Evolutionary conservation across 2,113 vertebrate species (phyloP).

Genomic region (Cephalophus harveyi): DNA sequence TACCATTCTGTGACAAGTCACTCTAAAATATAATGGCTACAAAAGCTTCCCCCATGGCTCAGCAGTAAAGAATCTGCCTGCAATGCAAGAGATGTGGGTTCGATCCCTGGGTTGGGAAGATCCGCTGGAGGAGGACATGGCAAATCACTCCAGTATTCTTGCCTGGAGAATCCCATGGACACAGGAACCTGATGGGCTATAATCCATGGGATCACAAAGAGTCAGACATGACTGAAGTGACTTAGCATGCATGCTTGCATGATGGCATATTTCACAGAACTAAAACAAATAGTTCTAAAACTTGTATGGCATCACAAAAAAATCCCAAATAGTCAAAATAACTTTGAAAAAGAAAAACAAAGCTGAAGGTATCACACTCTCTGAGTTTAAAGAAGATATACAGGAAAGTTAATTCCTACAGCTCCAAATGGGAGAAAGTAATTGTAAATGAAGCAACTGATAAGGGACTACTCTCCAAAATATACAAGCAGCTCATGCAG

Average conservation of each 20-base stretch:
- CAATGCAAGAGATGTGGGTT: neutral
- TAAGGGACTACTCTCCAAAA: neutral
- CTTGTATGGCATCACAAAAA: neutral
- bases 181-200: neutral
- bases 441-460: neutral
- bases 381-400: neutral
- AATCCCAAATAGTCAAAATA: neutral
- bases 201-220: neutral
- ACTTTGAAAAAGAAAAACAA: neutral
- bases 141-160: neutral
- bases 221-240: neutral
- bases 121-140: neutral
- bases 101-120: neutral
- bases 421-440: neutral
- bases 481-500: neutral
- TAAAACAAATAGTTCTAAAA: neutral
- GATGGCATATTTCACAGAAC: neutral
- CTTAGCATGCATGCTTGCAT: neutral
- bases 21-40: neutral
- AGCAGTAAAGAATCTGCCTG: neutral
- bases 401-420: neutral
- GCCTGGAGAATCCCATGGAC: neutral
- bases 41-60: neutral
- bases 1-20: neutral
- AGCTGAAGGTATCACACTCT: neutral